These are phyloP conservation scores for Drosophila tristis DNA, from an alignment of 1,140 invertebrate genomes.

Conservation along the genomic window DNA sequence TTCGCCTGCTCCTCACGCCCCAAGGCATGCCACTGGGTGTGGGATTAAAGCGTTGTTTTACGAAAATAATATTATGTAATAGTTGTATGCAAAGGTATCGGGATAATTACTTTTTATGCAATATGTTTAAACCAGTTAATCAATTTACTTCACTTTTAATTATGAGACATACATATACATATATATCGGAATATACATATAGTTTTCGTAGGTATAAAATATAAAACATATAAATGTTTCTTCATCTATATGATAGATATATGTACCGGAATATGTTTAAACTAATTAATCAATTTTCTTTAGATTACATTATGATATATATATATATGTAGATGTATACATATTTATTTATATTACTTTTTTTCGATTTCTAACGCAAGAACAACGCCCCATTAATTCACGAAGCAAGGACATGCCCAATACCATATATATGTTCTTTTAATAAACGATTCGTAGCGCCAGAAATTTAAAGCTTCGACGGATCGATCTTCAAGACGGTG, in stretches of 20 bases:
- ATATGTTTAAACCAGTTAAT: constrained; percentile 25
- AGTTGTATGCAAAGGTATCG: constrained; percentile 38
- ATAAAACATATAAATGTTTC: too few relatives aligned
- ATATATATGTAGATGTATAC: too few relatives aligned
- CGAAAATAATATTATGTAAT: constrained; percentile 50
- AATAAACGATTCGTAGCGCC: constrained; percentile 9
- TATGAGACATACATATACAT: too few relatives aligned
- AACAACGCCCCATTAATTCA: too few relatives aligned
- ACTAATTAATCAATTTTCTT: too few relatives aligned
- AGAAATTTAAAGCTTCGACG: constrained; percentile 64
- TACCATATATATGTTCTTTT: background rate
- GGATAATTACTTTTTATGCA: constrained; percentile 10
- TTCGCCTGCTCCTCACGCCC: constrained; percentile 99
- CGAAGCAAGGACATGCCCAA: background rate
- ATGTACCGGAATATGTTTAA: too few relatives aligned
- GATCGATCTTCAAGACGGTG: constrained; percentile 74
- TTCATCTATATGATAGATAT: too few relatives aligned
- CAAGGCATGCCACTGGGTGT: constrained; percentile 97
- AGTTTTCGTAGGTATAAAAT: too few relatives aligned
- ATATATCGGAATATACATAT: too few relatives aligned
- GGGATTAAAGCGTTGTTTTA: constrained; percentile 42
- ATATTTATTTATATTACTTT: background rate
- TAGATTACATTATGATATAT: too few relatives aligned
- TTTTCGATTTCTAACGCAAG: too few relatives aligned
- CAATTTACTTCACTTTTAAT: constrained; percentile 10